Evolutionary conservation across 2,113 vertebrate genomes (phyloP), one percentile per base, ranked within the genome.

Genomic region (Otolemur garnettii): DNA sequence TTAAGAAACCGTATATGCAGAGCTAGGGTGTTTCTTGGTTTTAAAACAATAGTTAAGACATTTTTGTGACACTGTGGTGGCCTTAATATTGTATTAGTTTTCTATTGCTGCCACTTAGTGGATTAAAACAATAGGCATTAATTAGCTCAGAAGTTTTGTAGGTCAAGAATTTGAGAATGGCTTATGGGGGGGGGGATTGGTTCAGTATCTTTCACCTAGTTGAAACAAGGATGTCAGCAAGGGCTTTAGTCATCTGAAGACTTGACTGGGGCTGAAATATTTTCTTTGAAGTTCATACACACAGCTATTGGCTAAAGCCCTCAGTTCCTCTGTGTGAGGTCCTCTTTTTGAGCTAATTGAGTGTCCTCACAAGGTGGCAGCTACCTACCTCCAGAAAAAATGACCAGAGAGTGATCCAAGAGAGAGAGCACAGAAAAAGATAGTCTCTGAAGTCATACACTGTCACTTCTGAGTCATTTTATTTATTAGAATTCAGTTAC

Each of bases 21-120:
- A 85, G 4, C 6, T 15, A 93, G 5, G 1, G 7, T 93, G 24
- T 60, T 85, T 68, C 59, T 66, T 92, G 8, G 22, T 75, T 94
- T 78, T 91, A 82, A 71, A 87, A 28, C 59, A 87, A 64, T 38
- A 50, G 62, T 11, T 74, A 87, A 83, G n/a, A 30, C 12, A 79
- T 89, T 83, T 30, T 55, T 85, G 55, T 69, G 55, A 35, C 26
- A 78, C 18, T 78, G 21, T 22, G 13, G 21, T 72, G 42, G 71
- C 83, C 28, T 60, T 17, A 82, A 91, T 83, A 92, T 62, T 30
- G 11, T 77, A 71, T 94, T 90, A 75, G 33, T 90, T 93, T 24
- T 64, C 42, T 82, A 87, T 91, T 87, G 33, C 26, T 91, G 57
- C 74, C 26, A 83, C 28, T 69, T 91, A 77, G 53, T 88, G 69